phyloP scores from a whole-genome alignment of 2,797 vertebrate genomes.

The Neosalanx taihuensis region DNA sequence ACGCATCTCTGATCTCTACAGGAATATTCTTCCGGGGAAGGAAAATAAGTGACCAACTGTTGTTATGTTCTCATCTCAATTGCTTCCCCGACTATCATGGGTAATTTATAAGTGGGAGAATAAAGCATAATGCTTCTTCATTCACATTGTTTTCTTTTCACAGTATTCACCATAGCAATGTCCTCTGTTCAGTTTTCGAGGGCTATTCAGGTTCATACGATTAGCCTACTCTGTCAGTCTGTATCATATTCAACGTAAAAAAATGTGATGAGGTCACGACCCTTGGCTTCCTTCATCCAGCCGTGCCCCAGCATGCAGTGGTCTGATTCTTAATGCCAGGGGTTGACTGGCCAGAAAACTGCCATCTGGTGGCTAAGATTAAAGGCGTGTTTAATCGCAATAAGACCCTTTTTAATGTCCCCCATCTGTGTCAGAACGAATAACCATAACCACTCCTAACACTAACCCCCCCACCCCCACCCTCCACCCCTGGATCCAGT shows the following conservation, averaged over 20 bases:
- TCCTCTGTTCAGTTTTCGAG: too few species aligned
- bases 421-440: constrained; percentile 1
- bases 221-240: too few species aligned
- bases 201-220: too few species aligned
- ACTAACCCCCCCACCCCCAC: not conserved
- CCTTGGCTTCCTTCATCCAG: not conserved
- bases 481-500: not conserved
- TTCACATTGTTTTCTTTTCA: too few species aligned
- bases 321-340: not conserved
- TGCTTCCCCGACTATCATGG: not conserved
- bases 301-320: not conserved
- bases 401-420: constrained; percentile 24
- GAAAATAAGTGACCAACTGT: not conserved
- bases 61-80: not conserved
- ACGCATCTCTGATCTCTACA: not conserved
- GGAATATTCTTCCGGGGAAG: not conserved
- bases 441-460: not conserved
- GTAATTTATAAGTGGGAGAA: not conserved
- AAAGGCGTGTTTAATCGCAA: constrained; percentile 17
- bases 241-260: not conserved
- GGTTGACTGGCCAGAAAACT: not conserved
- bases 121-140: not conserved
- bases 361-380: constrained; percentile 22
- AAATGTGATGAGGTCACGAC: not conserved
- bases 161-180: too few species aligned